A percentile compares a stretch with the other conserved stretches of the same genome.
Conservation (phyloP, 2,113 vertebrate species). For the Ciconia boyciana region DNA sequence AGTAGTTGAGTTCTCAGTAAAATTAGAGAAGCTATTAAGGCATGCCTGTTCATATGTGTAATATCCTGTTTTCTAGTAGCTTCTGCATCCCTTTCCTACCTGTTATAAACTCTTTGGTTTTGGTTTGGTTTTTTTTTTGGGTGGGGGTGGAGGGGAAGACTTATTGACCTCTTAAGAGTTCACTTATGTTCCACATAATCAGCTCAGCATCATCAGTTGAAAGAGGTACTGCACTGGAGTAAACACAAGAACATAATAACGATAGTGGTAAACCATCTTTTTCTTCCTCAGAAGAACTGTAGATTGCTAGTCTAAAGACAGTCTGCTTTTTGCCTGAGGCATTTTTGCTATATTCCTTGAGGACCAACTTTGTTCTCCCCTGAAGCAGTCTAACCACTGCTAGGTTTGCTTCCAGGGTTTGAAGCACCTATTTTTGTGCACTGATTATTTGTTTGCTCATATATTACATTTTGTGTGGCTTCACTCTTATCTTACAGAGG, state of each 20-base stretch:
- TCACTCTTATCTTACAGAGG: not conserved
- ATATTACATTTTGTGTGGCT: not conserved
- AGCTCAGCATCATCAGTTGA: not conserved
- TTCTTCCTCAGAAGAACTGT: not conserved
- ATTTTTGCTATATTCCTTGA: not conserved
- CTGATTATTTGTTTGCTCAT: not conserved
- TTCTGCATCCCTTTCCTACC: not conserved
- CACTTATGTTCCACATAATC: not conserved
- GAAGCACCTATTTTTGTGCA: not conserved
- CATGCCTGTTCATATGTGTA: not conserved
- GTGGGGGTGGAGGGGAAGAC: not conserved
- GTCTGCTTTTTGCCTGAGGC: not conserved
- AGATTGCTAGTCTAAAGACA: not conserved
- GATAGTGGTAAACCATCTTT: not conserved
- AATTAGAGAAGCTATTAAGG: not conserved
- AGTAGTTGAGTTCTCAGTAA: not conserved
- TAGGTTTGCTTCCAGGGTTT: not conserved
- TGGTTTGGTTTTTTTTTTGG: not conserved
- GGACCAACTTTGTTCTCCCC: not conserved
- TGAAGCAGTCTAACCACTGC: not conserved
- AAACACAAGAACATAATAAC: not conserved
- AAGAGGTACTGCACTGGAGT: not conserved
- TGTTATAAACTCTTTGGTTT: not conserved
- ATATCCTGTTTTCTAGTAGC: not conserved
- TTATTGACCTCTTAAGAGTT: not conserved